Conservation (phyloP, 2,113 vertebrate genomes). For the Myocastor coypus region DNA sequence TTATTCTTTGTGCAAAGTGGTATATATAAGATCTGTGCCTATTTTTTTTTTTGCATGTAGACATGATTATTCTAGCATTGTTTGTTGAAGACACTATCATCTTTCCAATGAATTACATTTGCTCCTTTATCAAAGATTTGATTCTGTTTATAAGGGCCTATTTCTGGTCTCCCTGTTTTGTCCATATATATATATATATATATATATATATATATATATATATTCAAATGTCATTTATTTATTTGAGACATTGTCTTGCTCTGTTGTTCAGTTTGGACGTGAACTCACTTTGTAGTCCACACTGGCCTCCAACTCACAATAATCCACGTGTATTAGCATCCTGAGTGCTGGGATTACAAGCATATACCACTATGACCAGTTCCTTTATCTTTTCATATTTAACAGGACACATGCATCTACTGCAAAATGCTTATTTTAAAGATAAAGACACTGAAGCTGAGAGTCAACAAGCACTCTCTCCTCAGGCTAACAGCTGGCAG, state of each 20-base stretch:
- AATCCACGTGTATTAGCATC: not conserved
- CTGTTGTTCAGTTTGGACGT: not conserved
- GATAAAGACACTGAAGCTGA: not conserved
- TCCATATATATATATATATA: not conserved
- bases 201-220: no score
- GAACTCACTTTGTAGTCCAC: not conserved
- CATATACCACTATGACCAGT: not conserved
- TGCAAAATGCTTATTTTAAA: conserved; percentile 29
- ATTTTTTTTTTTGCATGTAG: not conserved
- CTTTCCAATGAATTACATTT: not conserved
- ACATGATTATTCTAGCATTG: not conserved
- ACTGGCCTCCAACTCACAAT: not conserved
- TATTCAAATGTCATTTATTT: no score
- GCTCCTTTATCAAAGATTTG: not conserved
- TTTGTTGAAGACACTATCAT: not conserved
- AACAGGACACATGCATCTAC: not conserved
- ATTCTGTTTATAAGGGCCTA: not conserved
- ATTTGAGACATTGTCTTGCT: not conserved
- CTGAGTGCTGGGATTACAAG: not conserved
- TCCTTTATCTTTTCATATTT: not conserved
- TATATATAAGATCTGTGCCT: not conserved
- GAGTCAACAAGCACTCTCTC: not conserved
- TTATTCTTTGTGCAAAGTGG: not conserved
- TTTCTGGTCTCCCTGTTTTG: not conserved
- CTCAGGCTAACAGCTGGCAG: not conserved